Evolutionary conservation across 2,797 vertebrate genomes (phyloP).

Genomic region (Pangasius djambal): DNA sequence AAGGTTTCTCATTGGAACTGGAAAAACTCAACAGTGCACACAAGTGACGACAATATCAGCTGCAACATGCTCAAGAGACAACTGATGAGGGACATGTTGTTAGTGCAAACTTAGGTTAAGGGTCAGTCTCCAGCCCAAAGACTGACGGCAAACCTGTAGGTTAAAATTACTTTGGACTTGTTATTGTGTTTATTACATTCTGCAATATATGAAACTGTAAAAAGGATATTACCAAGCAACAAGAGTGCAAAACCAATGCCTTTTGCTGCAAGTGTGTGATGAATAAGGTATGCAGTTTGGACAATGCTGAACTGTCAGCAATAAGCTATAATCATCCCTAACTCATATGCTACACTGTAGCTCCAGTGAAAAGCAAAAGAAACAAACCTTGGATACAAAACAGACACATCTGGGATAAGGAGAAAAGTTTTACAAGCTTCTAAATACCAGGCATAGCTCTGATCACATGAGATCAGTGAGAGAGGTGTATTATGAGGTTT

Average conservation of each 20-base stretch:
- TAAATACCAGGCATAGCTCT: neutral
- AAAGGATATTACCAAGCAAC: neutral
- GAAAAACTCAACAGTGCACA: neutral
- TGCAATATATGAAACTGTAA: neutral
- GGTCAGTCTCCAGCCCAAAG: neutral
- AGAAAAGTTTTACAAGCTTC: neutral
- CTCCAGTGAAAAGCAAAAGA: constrained; percentile 1
- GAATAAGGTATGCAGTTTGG: neutral
- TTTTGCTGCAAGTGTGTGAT: neutral
- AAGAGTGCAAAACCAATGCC: neutral
- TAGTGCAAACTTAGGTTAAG: neutral
- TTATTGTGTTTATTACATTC: neutral
- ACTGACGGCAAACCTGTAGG: neutral
- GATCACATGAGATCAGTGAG: constrained; percentile 13
- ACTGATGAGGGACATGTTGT: neutral
- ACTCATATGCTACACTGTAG: neutral
- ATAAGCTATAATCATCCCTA: neutral
- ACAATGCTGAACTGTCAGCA: constrained; percentile 14
- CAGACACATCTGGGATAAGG: neutral
- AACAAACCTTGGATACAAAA: neutral
- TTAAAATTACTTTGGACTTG: neutral
- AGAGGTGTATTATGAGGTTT: constrained; percentile 6
- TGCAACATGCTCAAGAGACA: neutral
- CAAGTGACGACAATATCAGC: neutral
- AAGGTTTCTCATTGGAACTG: neutral